Evolutionary conservation across 2,113 vertebrate species (phyloP), one percentile per base, ranked within the genome.

Genomic region (Cairina moschata): DNA sequence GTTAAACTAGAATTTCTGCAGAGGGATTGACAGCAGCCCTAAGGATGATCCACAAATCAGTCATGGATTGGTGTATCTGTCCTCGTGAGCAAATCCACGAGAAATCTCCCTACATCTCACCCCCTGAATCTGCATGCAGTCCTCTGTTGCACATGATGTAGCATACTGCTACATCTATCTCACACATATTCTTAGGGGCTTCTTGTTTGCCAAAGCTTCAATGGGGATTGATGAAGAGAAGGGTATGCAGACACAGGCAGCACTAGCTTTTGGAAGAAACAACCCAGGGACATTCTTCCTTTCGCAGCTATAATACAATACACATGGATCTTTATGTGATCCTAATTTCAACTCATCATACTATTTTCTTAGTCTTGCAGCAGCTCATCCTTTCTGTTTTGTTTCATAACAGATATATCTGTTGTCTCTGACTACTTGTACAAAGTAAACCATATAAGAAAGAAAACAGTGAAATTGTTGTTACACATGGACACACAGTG

Each of bases 101-200:
- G 22, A 34, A 62, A 50, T 72, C 46, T 34, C 85, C 69, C 60
- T 60, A 28, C 58, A 77, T 6, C 54, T 48, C 63, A 26, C 26
- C n/a, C 75, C 46, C 58, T 38, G 40, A 81, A 55, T 17, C 10
- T 0, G 0, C 1, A 1, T 12, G 23, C 32, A 54, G 60, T 62
- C 8, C 66, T 68, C n/a, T 76, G 71, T 31, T 2, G 4, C 36
- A 38, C 40, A 46, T 18, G 17, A 25, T 40, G 32, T 6, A 59
- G 56, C 74, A 55, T 44, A 28, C 36, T 42, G 38, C 36, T 54
- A 26, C n/a, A 77, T 55, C 38, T 60, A 36, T 36, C n/a, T 60
- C 65, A 50, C 22, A 26, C 1, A 0, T 26, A 46, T 42, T 66
- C 52, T 85, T 13, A 44, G 34, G 8, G 31, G 18, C n/a, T 60